phyloP scores from a whole-genome alignment of 2,113 vertebrate species.

The Boulengerochromis microlepis region DNA sequence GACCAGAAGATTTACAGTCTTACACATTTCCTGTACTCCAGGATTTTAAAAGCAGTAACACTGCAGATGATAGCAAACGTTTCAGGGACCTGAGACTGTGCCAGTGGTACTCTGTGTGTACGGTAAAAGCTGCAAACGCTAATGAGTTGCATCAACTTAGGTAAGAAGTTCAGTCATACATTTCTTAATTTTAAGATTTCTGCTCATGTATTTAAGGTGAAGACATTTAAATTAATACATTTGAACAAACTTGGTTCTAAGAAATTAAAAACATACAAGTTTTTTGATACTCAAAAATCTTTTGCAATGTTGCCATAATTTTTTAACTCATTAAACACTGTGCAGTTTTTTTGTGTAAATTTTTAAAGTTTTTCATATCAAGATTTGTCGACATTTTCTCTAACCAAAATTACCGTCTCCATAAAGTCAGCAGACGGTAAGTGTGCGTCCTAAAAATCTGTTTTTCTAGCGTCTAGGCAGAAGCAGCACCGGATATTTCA shows the following conservation, averaged over 20 bases:
- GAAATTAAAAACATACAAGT: not conserved
- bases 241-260: not conserved
- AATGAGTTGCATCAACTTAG: not conserved
- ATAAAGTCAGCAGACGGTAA: not conserved
- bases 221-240: not conserved
- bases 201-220: not conserved
- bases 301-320: not conserved
- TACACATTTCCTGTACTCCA: not conserved
- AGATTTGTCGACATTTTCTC: rapidly evolving
- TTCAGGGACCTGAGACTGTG: not conserved
- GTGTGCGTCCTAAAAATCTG: not conserved
- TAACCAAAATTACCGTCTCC: not conserved
- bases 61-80: rapidly evolving
- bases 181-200: not conserved
- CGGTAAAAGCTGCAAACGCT: not conserved
- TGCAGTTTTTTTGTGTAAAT: not conserved
- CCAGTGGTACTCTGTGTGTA: not conserved
- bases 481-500: not conserved
- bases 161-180: not conserved
- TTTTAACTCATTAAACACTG: rapidly evolving
- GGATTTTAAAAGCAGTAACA: not conserved
- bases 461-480: rapidly evolving
- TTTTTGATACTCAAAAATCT: not conserved
- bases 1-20: not conserved
- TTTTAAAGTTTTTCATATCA: rapidly evolving